phyloP scores from a whole-genome alignment of 2,888 invertebrate genomes.

The Meiosimyza decipiens region DNA sequence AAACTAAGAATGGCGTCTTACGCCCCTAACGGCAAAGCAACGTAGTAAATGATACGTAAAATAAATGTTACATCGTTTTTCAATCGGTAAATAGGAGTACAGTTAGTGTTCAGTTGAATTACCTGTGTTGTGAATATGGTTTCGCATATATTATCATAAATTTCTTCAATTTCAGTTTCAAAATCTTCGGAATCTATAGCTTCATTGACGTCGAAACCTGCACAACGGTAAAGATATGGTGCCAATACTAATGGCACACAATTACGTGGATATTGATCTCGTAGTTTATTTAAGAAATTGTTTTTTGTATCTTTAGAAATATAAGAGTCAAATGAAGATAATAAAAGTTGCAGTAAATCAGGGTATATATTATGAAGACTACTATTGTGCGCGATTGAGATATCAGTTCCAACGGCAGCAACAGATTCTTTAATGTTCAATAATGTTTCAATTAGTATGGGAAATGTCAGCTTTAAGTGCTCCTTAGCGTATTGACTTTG shows the following conservation, averaged over 20 bases:
- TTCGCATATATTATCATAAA: constrained; percentile 64
- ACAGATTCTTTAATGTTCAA: constrained; percentile 69
- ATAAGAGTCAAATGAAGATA: constrained; percentile 68
- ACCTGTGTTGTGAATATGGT: constrained; percentile 61
- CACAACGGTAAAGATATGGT: constrained; percentile 78
- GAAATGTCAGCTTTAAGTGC: constrained; percentile 84
- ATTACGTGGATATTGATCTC: constrained; percentile 87
- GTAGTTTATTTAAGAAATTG: constrained; percentile 81
- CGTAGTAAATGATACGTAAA: too few relatives aligned
- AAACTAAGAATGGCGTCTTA: too few relatives aligned
- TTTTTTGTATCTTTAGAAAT: constrained; percentile 58
- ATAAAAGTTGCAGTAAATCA: constrained; percentile 86
- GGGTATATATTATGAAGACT: constrained; percentile 91
- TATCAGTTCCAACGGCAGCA: constrained; percentile 39
- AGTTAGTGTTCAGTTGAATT: neutral
- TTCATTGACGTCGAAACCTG: constrained; percentile 26
- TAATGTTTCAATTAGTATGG: constrained; percentile 87
- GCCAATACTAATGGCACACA: constrained; percentile 90
- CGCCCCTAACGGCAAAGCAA: too few relatives aligned
- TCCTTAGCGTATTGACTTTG: constrained; percentile 79
- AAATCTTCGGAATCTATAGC: constrained; percentile 57
- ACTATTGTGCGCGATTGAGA: constrained; percentile 65
- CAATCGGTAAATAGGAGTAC: too few relatives aligned
- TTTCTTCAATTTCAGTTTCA: constrained; percentile 63
- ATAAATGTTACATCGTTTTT: too few relatives aligned